Base-by-base conservation (phyloP, 2,113 vertebrate genomes). In the Ascaphus truei region DNA sequence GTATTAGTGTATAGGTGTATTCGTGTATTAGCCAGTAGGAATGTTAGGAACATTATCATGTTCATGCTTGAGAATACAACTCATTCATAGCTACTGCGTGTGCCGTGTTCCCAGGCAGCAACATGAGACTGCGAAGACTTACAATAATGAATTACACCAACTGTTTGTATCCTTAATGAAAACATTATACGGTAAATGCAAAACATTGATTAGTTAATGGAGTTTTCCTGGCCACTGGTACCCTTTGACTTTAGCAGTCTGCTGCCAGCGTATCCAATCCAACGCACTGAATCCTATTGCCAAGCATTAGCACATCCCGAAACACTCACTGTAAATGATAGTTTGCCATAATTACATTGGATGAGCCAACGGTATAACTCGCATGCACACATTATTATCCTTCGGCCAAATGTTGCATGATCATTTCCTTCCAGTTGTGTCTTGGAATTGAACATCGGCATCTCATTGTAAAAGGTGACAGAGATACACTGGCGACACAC, bases 371-470 rank as follows among this genome's bases (percentile, higher is more conserved):
- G 15, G 64, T 55, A 67, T 39, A 66, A 55, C 51, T 4, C 41
- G 36, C 50, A 66, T 56, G 16, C 51, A 66, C 51, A 67, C 56
- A 67, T 67, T 30, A 56, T 67, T 33, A 56, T 45, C 51, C 33
- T 31, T 39, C 48, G 48, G 45, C 39, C 47, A 27, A 25, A 52
- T 36, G 33, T 34, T 16, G 45, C 20, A 29, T 27, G 1, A 45
- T 45, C 52, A 48, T 68, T 68, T 68, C 58, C 58, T 58, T 68
- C 25, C 37, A 13, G 65, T 43, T 25, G 29, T 15, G 29, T 36
- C 37, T 58, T 18, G n/a, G 37, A 27, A 57, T 67, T 47, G 34
- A 52, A 56, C 56, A 67, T 56, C 16, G 45, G 23, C 15, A 25
- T 45, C 34, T 67, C 41, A 47, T 57, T 56, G 57, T 53, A 41